These are phyloP conservation scores for Argyra leucocephala DNA, from an alignment of 2,888 invertebrate genomes.

Conservation along the genomic window DNA sequence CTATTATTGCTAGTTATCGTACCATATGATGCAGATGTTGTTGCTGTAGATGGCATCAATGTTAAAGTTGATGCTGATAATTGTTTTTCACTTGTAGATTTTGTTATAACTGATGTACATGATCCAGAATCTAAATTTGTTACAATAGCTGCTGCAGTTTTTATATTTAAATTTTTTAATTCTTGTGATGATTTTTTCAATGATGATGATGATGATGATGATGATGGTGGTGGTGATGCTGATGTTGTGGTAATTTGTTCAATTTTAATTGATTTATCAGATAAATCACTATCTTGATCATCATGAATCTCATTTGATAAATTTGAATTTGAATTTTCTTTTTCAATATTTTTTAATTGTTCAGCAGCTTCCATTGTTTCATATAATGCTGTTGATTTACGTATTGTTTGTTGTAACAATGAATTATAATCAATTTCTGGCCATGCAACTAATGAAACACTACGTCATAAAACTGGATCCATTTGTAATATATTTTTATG, in stretches of 20 bases:
- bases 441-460: conserved; percentile 45
- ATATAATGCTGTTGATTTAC: conserved; percentile 37
- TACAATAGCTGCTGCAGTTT: conserved; percentile 4
- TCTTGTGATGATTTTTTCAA: background rate
- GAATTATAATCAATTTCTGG: conserved; percentile 44
- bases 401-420: conserved; percentile 41
- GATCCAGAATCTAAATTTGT: conserved; percentile 19
- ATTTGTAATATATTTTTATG: conserved; percentile 32
- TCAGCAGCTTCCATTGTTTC: conserved; percentile 29
- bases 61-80: conserved; percentile 14
- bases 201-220: background rate
- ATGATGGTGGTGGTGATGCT: background rate
- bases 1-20: background rate
- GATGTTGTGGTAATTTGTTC: background rate
- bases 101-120: conserved; percentile 14
- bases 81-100: conserved; percentile 14
- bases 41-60: conserved; percentile 18
- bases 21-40: conserved; percentile 12
- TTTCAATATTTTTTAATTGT: background rate
- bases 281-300: background rate
- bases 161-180: background rate
- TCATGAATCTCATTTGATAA: background rate
- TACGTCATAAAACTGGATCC: conserved; percentile 43
- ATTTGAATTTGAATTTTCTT: background rate
- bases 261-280: background rate